Conservation (phyloP, 37 sponge, comb jelly and placozoan genomes). For the Geodia barretti region DNA sequence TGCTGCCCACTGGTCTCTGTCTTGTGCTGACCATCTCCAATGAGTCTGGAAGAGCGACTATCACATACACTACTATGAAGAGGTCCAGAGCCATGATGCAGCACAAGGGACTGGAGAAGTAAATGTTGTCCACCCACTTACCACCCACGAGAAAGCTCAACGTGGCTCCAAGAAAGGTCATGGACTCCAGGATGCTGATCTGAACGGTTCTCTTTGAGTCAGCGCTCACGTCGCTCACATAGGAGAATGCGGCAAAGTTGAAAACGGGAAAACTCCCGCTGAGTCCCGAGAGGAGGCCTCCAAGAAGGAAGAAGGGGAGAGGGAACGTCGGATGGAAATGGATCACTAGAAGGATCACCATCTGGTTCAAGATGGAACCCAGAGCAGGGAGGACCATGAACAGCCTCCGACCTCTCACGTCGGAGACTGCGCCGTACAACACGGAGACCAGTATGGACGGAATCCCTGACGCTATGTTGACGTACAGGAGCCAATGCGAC, state of each 20-base stretch:
- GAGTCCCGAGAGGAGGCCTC: constrained; percentile 40
- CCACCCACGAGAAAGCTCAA: constrained; percentile 69
- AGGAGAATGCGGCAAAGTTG: constrained; percentile 69
- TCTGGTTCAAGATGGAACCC: constrained; percentile 46
- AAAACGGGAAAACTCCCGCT: constrained; percentile 65
- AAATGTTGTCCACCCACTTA: constrained; percentile 40
- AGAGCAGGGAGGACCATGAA: constrained; percentile 68
- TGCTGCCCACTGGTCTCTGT: too few species aligned
- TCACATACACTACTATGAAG: constrained; percentile 35
- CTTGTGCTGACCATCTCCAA: too few species aligned
- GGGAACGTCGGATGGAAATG: constrained; percentile 9
- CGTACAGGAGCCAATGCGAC: constrained; percentile 80
- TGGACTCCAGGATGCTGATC: constrained; percentile 79
- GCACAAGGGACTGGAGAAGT: constrained; percentile 43
- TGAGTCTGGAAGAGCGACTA: constrained; percentile 52
- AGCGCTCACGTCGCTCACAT: constrained; percentile 65
- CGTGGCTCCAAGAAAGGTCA: constrained; percentile 76
- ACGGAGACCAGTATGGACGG: constrained; percentile 65
- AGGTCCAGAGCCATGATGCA: constrained; percentile 40
- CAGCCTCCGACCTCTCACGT: constrained; percentile 55
- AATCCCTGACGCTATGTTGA: constrained; percentile 54
- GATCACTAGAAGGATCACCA: constrained; percentile 37
- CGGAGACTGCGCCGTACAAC: constrained; percentile 69
- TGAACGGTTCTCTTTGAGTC: constrained; percentile 46
- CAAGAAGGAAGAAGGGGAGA: constrained; percentile 46